Evolutionary conservation across 2,888 invertebrate genomes (phyloP).

Genomic region (Stenodema calcarata): DNA sequence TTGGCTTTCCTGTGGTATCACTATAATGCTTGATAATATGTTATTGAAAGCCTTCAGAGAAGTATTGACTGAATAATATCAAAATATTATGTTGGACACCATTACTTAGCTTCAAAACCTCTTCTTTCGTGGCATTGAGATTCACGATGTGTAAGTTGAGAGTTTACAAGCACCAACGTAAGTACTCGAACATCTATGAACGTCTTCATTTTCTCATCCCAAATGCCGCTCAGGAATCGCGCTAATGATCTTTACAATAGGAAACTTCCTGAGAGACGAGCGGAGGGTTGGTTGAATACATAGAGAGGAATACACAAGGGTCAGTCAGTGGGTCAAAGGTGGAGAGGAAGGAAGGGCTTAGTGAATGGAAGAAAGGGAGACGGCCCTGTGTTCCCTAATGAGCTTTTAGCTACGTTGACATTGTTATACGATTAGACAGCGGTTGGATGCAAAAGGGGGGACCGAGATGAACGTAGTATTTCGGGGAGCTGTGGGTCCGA

Average conservation of each 20-base stretch:
- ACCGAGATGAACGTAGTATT: not conserved
- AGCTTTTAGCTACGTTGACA: not conserved
- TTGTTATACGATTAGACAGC: not conserved
- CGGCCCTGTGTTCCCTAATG: not conserved
- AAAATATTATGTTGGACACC: no score
- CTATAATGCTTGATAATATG: no score
- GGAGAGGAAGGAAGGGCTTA: not conserved
- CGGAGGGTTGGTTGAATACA: not conserved
- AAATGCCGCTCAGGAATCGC: not conserved
- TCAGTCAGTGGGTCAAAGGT: not conserved
- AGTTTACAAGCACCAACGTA: no score
- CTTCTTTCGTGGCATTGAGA: no score
- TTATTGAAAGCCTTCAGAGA: no score
- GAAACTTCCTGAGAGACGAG: not conserved
- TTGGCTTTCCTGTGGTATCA: no score
- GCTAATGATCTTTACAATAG: not conserved
- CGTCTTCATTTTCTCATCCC: not conserved
- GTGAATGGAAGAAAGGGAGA: not conserved
- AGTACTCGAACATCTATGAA: no score
- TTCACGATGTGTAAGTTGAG: no score
- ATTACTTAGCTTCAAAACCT: no score
- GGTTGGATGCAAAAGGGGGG: not conserved
- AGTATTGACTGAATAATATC: no score
- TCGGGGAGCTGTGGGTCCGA: not conserved
- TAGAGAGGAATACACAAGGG: not conserved